These are phyloP conservation scores for Amaurobius ferox DNA, from an alignment of 2,888 invertebrate genomes.

Conservation along the genomic window DNA sequence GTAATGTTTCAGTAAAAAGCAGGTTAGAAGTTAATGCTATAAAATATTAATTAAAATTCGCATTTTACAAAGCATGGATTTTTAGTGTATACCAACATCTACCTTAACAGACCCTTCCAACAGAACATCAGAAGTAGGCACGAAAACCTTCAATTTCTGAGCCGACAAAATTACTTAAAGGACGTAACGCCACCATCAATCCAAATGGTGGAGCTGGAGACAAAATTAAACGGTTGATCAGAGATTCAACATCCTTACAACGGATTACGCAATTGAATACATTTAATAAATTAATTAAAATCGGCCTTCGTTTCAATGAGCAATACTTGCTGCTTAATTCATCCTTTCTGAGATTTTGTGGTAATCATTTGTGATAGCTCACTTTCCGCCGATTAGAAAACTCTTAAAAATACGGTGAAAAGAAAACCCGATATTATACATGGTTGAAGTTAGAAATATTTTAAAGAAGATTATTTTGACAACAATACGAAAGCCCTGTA, in stretches of 20 bases:
- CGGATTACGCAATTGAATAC: constrained; percentile 64
- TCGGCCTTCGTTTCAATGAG: constrained; percentile 43
- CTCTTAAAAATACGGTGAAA: background rate
- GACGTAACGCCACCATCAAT: constrained; percentile 4
- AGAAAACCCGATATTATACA: no score
- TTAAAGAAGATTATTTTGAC: no score
- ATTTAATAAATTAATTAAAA: constrained; percentile 70
- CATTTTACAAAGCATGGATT: no score
- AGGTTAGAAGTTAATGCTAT: no score
- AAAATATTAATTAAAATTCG: no score
- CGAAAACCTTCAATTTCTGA: no score
- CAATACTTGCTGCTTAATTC: constrained; percentile 20
- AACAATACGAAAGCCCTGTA: no score
- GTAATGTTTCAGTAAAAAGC: no score
- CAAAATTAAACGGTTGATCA: constrained; percentile 48
- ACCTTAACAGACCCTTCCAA: no score
- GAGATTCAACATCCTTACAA: constrained; percentile 62
- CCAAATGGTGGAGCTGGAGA: constrained; percentile 28
- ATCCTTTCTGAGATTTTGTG: constrained; percentile 28
- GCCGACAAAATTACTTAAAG: background rate
- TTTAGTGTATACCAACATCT: no score
- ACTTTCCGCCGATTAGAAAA: background rate
- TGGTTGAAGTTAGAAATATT: background rate
- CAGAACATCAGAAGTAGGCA: no score
- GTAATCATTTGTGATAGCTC: constrained; percentile 21